phyloP scores from a whole-genome alignment of 2,888 invertebrate genomes.

The Prenolepis imparis region DNA sequence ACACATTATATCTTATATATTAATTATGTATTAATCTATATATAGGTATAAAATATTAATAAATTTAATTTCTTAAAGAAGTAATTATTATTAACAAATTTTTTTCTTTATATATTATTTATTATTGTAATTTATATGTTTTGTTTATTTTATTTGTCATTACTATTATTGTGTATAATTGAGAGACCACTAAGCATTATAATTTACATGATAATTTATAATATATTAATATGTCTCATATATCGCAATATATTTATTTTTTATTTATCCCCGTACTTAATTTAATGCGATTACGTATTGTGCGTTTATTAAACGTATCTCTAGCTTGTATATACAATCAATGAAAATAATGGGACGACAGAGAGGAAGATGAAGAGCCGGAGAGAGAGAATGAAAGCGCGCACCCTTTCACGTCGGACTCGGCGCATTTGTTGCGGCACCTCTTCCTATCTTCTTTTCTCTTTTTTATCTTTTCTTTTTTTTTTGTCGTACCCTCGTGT shows the following conservation, averaged over 20 bases:
- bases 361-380: slow-evolving; percentile 4
- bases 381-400: slow-evolving; percentile 30
- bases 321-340: slow-evolving; percentile 1
- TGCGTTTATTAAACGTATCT: not conserved
- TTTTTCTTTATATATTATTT: not conserved
- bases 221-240: not conserved
- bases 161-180: not conserved
- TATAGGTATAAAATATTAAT: too few relatives aligned
- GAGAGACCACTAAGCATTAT: not conserved
- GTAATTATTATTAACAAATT: not conserved
- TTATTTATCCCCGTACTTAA: not conserved
- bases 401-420: slow-evolving; percentile 19
- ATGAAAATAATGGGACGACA: slow-evolving; percentile 49
- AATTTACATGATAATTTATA: not conserved
- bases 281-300: not conserved
- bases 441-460: slow-evolving; percentile 31
- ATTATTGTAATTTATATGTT: slow-evolving; percentile 2
- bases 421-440: slow-evolving; percentile 62
- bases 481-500: slow-evolving; percentile 20
- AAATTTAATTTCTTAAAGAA: not conserved
- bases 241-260: not conserved
- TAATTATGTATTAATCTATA: too few relatives aligned
- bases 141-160: not conserved
- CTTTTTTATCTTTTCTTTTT: slow-evolving; percentile 3
- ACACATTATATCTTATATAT: too few relatives aligned